Evolutionary conservation across 1,140 invertebrate genomes (phyloP), one percentile per base, ranked within the genome.

Genomic region (Trachymyrmex septentrionalis): DNA sequence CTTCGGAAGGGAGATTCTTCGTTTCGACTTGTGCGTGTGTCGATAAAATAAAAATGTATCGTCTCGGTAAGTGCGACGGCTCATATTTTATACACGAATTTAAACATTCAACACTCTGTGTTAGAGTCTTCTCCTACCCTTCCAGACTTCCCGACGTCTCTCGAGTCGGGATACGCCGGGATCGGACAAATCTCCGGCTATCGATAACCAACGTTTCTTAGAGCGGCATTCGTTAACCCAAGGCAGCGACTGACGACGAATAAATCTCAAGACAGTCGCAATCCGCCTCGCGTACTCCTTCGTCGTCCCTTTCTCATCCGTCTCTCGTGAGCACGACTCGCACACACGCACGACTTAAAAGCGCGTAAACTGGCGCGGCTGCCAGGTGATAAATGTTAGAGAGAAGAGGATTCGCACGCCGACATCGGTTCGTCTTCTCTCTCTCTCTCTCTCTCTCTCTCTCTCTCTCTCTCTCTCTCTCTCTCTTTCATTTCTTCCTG

Each of bases 341-440:
- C 66, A 77, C 86, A 66, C 78, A 24, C 75, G 76, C 44, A 24
- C 21, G 75, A 64, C 27, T 57, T 85, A 90, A 91, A 91, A 88
- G 87, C 90, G 89, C 89, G 85, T 91, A 90, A 91, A 91, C 89
- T 91, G 87, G 89, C 81, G 81, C 89, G 84, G 85, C 88, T 86
- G 85, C 30, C 55, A 61, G 38, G 69, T 91, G 90, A 91, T 91
- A 91, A 91, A 91, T 91, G 87, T 55, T 55, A 53, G 30, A 53
- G 87, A 78, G 80, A 89, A 66, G 50, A 87, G 82, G 55, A 89
- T 87, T 91, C 90, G 85, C 85, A 85, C 87, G 71, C 76, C 71
- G 73, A 27, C 48, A 27, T 50, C 9, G 38, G 38, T 76, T 76
- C 19, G 55, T 27, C n/a, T 75, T 61, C 38, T 34, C 3, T 0